phyloP scores from a whole-genome alignment of 2,888 invertebrate species.

The Carabus problematicus region DNA sequence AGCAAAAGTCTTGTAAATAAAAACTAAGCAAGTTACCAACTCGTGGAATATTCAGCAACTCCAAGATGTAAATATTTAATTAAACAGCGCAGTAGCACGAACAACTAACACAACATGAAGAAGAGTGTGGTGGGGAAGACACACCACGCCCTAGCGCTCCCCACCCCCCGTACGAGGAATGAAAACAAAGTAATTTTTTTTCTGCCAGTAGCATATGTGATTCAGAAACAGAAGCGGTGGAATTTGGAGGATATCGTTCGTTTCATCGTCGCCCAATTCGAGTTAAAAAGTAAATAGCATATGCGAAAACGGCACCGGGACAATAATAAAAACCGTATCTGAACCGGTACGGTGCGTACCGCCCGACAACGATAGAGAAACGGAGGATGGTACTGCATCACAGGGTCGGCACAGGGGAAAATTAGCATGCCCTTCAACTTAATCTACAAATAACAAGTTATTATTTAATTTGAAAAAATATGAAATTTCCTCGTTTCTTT shows the following conservation, averaged over 20 bases:
- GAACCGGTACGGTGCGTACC: conserved; percentile 15
- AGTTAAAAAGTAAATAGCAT: conserved; percentile 18
- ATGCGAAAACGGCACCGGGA: conserved; percentile 14
- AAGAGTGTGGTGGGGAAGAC: too few species aligned
- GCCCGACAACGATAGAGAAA: neutral
- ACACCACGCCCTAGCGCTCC: neutral
- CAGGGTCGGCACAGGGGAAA: neutral
- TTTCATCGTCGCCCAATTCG: conserved; percentile 4
- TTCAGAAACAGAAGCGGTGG: neutral
- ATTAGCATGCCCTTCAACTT: neutral
- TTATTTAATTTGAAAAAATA: too few species aligned
- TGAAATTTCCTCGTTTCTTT: too few species aligned
- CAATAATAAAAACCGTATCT: conserved; percentile 33
- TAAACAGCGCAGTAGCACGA: conserved; percentile 15
- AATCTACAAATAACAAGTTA: too few species aligned
- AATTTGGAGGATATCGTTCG: conserved; percentile 10
- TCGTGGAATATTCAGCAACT: neutral
- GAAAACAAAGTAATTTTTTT: neutral
- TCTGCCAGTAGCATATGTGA: neutral
- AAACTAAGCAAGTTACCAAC: neutral
- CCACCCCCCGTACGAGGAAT: too few species aligned
- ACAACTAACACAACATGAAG: neutral
- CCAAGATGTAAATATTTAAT: conserved; percentile 34
- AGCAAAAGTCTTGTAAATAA: neutral
- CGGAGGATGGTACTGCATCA: neutral